Base-by-base conservation (phyloP, 2,888 invertebrate species). In the Argynnis bischoffii region DNA sequence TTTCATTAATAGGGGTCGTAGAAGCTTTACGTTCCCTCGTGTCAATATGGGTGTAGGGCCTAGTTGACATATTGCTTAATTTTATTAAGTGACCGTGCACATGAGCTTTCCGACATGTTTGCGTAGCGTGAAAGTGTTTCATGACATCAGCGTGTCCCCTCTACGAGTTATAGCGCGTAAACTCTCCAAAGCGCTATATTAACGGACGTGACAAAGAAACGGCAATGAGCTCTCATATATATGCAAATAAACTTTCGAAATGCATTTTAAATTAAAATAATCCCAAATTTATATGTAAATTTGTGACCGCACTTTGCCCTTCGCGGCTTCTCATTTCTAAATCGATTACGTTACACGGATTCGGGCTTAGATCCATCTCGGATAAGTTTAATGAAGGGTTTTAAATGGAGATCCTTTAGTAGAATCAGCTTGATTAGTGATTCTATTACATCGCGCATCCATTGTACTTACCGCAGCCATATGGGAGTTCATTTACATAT, bases 231-330 rank as follows among this genome's bases (percentile, higher is more conserved):
- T 76, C 85, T 86, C 85, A 87, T 90, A 87, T 89, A 90, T 83
- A 92, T 91, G 91, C 86, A 87, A 91, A 91, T 91, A 89, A 84
- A 88, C 85, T 86, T 84, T 83, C 82, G 78, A 84, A 90, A 89
- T 89, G 90, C 89, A 86, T 87, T 89, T 86, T 82, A 89, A 90
- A 91, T 91, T 91, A 92, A 90, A 90, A 90, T 90, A 89, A 91
- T 89, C 88, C 88, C 83, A 80, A 90, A 90, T 90, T 90, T 90
- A 90, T 88, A 92, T 91, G 92, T 87, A 87, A 92, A 90, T 91
- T 88, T 81, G 85, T 87, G 86, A 87, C 89, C 89, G 87, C 89
- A 86, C 82, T 89, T 87, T 86, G 90, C 89, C 89, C 89, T 89
- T 88, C 85, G 87, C 87, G 87, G 89, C 84, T 88, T 78, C 85